These are phyloP conservation scores for Chamaetylas fuelleborni DNA, from an alignment of 2,113 vertebrate genomes.

Conservation along the genomic window DNA sequence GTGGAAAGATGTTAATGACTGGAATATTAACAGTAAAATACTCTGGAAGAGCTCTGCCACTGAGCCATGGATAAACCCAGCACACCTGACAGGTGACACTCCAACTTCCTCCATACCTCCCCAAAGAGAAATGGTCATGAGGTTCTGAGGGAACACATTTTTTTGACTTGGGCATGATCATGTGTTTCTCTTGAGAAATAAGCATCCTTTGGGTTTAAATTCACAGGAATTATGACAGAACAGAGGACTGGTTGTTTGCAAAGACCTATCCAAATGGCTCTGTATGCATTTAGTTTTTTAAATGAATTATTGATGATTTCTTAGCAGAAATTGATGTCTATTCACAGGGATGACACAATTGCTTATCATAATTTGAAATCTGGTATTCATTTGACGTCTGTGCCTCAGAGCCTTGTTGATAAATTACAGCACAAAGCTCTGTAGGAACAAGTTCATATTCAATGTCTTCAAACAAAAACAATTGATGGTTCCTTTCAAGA, in stretches of 20 bases:
- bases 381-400: slow-evolving; percentile 63
- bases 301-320: slow-evolving; percentile 62
- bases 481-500: slow-evolving; percentile 28
- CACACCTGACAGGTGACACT: not conserved
- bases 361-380: slow-evolving; percentile 71
- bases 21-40: not conserved
- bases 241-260: slow-evolving; percentile 19
- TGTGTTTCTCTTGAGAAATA: not conserved
- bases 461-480: slow-evolving; percentile 49
- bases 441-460: slow-evolving; percentile 67
- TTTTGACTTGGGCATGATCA: not conserved
- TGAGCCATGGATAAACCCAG: not conserved
- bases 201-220: not conserved
- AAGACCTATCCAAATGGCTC: slow-evolving; percentile 24
- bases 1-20: not conserved
- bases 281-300: not conserved
- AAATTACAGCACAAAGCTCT: slow-evolving; percentile 52
- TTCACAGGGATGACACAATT: slow-evolving; percentile 57
- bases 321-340: slow-evolving; percentile 52
- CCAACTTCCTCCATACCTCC: not conserved
- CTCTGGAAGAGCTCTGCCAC: not conserved
- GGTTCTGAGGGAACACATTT: not conserved
- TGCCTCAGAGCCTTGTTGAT: slow-evolving; percentile 12
- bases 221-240: slow-evolving; percentile 20
- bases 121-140: not conserved